Evolutionary conservation across 1,140 invertebrate genomes (phyloP).

Genomic region (Diorhabda elongata): DNA sequence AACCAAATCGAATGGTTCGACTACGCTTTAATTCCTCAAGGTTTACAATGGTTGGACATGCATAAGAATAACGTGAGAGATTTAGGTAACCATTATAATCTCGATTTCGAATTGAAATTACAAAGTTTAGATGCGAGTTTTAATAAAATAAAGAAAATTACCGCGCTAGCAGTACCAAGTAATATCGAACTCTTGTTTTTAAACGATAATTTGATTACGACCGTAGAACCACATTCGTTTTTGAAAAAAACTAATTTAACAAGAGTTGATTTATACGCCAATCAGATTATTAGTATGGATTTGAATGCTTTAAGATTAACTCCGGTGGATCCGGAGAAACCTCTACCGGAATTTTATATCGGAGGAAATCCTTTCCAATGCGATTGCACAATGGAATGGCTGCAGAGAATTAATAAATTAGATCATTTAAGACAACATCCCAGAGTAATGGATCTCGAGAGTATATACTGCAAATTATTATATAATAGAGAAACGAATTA

Average conservation of each 20-base stretch:
- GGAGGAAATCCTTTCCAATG: slow-evolving; percentile 84
- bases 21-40: slow-evolving; percentile 76
- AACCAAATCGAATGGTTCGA: slow-evolving; percentile 89
- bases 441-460: slow-evolving; percentile 84
- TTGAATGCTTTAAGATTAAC: slow-evolving; percentile 71
- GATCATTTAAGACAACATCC: slow-evolving; percentile 75
- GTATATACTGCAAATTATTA: slow-evolving; percentile 83
- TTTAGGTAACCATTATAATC: slow-evolving; percentile 70
- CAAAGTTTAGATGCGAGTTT: slow-evolving; percentile 79
- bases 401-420: slow-evolving; percentile 77
- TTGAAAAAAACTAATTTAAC: slow-evolving; percentile 77
- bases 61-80: slow-evolving; percentile 83
- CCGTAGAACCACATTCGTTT: slow-evolving; percentile 77
- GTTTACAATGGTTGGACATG: slow-evolving; percentile 84
- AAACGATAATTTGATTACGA: slow-evolving; percentile 76
- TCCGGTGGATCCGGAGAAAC: slow-evolving; percentile 62
- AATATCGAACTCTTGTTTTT: slow-evolving; percentile 74
- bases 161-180: slow-evolving; percentile 66
- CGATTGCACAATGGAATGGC: slow-evolving; percentile 85
- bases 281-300: slow-evolving; percentile 78
- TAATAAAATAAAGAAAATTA: slow-evolving; percentile 72
- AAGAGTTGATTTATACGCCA: slow-evolving; percentile 79
- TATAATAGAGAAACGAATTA: slow-evolving; percentile 78
- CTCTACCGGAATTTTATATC: slow-evolving; percentile 80
- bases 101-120: slow-evolving; percentile 64